Base-by-base conservation (phyloP, 2,888 invertebrate species). In the Chymomyza fuscimana region DNA sequence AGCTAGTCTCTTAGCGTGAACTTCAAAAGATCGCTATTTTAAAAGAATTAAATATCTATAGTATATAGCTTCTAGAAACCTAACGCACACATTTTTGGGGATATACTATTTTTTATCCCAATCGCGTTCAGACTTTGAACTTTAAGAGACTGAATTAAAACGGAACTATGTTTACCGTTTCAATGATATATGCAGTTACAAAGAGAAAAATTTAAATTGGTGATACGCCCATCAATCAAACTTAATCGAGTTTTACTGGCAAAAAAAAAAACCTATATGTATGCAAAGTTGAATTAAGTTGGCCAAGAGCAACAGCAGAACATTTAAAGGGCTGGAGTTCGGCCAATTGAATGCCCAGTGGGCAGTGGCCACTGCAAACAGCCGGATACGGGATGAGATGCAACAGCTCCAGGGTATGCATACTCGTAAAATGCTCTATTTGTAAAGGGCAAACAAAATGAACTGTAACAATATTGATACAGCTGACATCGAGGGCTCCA, bases 381-480 rank as follows among this genome's bases (percentile, higher is more conserved):
- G 59, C 36, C 36, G 29, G 40, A 36, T 56, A 51, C 56, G 65
- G 73, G 29, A 70, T 74, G 67, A 75, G 72, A 67, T 67, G 67
- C 68, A 68, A 64, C 7, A 7, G 32, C 62, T 61, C 58, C 12
- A 40, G 72, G 15, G 52, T 54, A 16, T 54, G 40, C 40, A 46
- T 46, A 46, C 70, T 73, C 81, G 87, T 83, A 82, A 87, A 82
- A 80, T 83, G 69, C 86, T 80, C 76, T 88, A 88, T 87, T 85
- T 85, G 82, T 72, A 50, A 67, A 73, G 80, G 76, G 77, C 80
- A 87, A 88, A 87, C 87, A 85, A 87, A 88, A 87, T 88, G 87
- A 88, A 84, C 85, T 85, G 87, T 76, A 88, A 85, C 85, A 85
- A 85, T 85, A 84, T 85, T 85, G 85, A 80, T 87, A 84, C 85